phyloP scores from a whole-genome alignment of 2,113 vertebrate genomes.

The Collichthys lucidus region DNA sequence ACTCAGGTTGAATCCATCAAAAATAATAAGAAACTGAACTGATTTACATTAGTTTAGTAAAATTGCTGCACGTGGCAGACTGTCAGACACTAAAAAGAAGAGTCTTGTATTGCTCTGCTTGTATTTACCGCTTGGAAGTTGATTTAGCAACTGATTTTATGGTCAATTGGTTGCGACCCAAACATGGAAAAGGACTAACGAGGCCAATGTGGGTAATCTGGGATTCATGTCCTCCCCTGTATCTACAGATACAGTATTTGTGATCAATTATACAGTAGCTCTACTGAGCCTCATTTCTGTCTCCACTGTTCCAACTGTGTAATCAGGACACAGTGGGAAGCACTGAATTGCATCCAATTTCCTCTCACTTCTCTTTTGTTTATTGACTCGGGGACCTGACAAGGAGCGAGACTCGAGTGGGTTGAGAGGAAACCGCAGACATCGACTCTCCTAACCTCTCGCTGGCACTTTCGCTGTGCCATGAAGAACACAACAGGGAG shows the following conservation, averaged over 20 bases:
- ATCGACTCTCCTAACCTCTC: constrained; percentile 50
- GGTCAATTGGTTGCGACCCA: not conserved
- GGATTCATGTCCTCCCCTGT: not conserved
- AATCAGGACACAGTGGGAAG: constrained; percentile 70
- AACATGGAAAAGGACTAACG: not conserved
- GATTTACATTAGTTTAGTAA: not conserved
- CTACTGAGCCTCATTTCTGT: constrained; percentile 44
- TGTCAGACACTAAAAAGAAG: not conserved
- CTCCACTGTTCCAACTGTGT: constrained; percentile 51
- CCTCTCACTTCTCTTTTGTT: constrained; percentile 65
- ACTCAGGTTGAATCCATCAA: too few relatives aligned
- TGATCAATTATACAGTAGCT: constrained; percentile 35
- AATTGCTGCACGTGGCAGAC: not conserved
- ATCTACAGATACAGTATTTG: constrained; percentile 28
- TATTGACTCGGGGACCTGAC: constrained; percentile 61
- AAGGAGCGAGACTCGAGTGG: constrained; percentile 53
- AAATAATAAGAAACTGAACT: not conserved
- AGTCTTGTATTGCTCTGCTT: not conserved
- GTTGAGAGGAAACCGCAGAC: constrained; percentile 53
- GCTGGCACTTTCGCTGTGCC: constrained; percentile 48
- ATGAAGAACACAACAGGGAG: constrained; percentile 55
- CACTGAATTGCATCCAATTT: constrained; percentile 68
- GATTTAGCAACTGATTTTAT: not conserved
- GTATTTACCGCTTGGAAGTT: not conserved
- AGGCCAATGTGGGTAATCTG: not conserved